These are phyloP conservation scores for Drosophila longiperda DNA, from an alignment of 2,888 invertebrate species.

Conservation along the genomic window DNA sequence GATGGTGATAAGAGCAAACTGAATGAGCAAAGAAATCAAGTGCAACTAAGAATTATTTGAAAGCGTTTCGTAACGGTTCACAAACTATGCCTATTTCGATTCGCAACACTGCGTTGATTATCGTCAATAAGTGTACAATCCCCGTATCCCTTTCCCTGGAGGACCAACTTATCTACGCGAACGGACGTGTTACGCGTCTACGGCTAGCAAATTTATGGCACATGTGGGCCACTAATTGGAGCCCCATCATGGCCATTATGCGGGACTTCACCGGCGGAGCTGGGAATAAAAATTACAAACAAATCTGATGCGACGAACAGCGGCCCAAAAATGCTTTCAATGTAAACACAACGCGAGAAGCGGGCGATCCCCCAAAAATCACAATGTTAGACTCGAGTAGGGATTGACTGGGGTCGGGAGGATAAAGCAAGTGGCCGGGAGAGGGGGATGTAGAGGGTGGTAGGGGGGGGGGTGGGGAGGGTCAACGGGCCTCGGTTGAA, in stretches of 20 bases:
- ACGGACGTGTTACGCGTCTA: constrained; percentile 14
- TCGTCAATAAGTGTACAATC: constrained; percentile 26
- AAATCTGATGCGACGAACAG: constrained; percentile 53
- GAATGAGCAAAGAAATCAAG: neutral
- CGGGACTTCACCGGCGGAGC: constrained; percentile 55
- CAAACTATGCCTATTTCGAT: constrained; percentile 2
- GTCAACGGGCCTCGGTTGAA: constrained; percentile 40
- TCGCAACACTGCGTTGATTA: constrained; percentile 18
- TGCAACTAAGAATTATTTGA: neutral
- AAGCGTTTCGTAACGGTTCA: neutral
- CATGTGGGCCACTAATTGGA: constrained; percentile 62
- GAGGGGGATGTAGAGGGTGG: neutral
- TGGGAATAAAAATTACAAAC: constrained; percentile 56
- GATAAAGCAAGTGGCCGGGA: no score
- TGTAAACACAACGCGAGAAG: constrained; percentile 23
- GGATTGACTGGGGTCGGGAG: neutral
- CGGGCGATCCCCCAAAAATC: constrained; percentile 24
- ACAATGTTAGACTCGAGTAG: constrained; percentile 22
- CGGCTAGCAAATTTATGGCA: constrained; percentile 45
- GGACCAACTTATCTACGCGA: neutral
- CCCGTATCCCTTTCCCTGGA: neutral
- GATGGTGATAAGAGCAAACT: neutral
- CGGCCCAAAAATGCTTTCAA: constrained; percentile 27
- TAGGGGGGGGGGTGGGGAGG: no score
- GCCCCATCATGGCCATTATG: constrained; percentile 80